Evolutionary conservation across 1,140 invertebrate species (phyloP).

Genomic region (Eufriesea mexicana): DNA sequence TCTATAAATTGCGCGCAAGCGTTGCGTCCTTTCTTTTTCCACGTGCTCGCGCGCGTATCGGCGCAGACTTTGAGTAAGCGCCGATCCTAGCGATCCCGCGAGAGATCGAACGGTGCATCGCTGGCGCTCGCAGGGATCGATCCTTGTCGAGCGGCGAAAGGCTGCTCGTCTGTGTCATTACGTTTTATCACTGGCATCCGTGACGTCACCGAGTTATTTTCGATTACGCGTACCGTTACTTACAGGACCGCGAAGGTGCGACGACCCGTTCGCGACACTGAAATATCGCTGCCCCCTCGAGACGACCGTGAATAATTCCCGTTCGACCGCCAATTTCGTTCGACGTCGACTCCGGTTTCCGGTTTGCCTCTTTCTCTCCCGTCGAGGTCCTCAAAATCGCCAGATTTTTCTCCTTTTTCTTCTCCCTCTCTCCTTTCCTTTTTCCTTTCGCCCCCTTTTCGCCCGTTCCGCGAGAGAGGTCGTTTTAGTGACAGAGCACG

Average conservation of each 20-base stretch:
- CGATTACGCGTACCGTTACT: constrained; percentile 47
- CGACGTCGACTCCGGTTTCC: not conserved
- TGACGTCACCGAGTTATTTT: constrained; percentile 52
- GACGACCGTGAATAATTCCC: constrained; percentile 24
- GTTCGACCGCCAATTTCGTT: not conserved
- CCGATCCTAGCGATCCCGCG: constrained; percentile 18
- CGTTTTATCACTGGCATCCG: constrained; percentile 47
- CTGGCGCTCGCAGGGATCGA: not conserved
- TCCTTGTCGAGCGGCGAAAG: constrained; percentile 30
- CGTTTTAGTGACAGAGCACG: not conserved
- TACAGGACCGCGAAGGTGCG: constrained; percentile 7
- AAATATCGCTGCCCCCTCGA: not conserved
- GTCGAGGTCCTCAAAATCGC: not conserved
- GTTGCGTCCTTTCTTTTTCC: not conserved
- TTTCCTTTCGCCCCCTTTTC: too few relatives aligned
- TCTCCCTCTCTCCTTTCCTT: not conserved
- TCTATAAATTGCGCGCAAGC: constrained; percentile 36
- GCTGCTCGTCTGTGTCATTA: constrained; percentile 37
- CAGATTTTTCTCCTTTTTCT: too few relatives aligned
- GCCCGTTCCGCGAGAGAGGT: too few relatives aligned
- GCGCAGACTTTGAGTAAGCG: constrained; percentile 31
- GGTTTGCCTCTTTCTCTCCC: rapidly evolving
- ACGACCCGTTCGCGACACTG: constrained; percentile 13
- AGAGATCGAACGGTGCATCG: constrained; percentile 27
- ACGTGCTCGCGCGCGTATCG: not conserved